phyloP scores from a whole-genome alignment of 2,888 invertebrate genomes.

The Bombylius discolor region DNA sequence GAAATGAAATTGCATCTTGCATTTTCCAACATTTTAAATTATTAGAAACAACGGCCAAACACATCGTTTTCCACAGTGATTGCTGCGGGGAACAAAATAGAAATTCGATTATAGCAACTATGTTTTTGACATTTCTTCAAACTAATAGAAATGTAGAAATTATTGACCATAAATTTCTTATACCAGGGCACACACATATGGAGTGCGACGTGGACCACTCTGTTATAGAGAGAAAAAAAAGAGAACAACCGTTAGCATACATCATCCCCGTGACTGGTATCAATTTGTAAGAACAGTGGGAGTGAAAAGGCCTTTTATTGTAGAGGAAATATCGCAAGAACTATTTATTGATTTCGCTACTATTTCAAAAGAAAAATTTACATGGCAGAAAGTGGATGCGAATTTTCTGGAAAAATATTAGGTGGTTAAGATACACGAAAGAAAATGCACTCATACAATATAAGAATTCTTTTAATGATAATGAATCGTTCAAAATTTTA shows the following conservation, averaged over 20 bases:
- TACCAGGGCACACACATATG: constrained; percentile 11
- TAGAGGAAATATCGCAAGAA: neutral
- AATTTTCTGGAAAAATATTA: neutral
- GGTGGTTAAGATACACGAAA: neutral
- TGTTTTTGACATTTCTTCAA: constrained; percentile 10
- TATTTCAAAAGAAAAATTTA: neutral
- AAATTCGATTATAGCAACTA: constrained; percentile 1
- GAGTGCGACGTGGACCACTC: neutral
- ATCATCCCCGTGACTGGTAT: neutral
- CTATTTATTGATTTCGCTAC: neutral
- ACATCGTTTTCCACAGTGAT: neutral
- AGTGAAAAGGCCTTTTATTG: neutral
- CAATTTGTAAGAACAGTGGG: neutral
- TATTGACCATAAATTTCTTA: constrained; percentile 13
- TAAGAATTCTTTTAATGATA: neutral
- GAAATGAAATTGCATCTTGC: constrained; percentile 8
- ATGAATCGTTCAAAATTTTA: neutral
- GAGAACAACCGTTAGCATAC: neutral
- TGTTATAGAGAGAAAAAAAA: neutral
- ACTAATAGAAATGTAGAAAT: constrained; percentile 12
- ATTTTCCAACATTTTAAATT: neutral
- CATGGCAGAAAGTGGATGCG: neutral
- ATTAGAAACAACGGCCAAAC: neutral
- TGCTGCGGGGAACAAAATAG: neutral
- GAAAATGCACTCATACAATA: neutral